Evolutionary conservation across 2,113 vertebrate species (phyloP).

Genomic region (Pimephales promelas): DNA sequence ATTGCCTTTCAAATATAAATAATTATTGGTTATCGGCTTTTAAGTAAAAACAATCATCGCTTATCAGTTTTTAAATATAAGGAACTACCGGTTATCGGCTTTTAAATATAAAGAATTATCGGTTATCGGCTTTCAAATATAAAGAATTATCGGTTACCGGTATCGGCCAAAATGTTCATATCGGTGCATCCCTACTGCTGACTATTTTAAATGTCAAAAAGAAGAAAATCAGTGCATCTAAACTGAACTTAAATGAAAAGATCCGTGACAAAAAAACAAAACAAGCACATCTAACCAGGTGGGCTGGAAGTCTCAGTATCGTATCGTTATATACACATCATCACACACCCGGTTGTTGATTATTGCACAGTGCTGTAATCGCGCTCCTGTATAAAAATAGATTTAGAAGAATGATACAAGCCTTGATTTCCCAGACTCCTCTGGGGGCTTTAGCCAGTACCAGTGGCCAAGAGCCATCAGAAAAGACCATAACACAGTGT

Average conservation of each 20-base stretch:
- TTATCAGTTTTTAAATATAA: no score
- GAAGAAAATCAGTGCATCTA: not conserved
- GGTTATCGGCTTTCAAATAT: no score
- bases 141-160: no score
- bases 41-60: no score
- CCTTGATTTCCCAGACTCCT: conserved; percentile 70
- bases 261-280: conserved; percentile 59
- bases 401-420: conserved; percentile 80
- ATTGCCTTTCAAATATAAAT: no score
- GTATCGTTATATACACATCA: conserved; percentile 75
- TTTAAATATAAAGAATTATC: no score
- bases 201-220: conserved; percentile 56
- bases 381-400: conserved; percentile 82
- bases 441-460: conserved; percentile 62
- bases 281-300: conserved; percentile 67
- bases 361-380: conserved; percentile 88
- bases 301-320: conserved; percentile 74
- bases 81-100: no score
- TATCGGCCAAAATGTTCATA: no score
- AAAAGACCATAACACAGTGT: conserved; percentile 59
- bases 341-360: conserved; percentile 77
- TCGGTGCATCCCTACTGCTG: conserved; percentile 24
- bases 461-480: conserved; percentile 64
- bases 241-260: not conserved
- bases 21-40: no score